A percentile compares a stretch with the other conserved stretches of the same genome.
Evolutionary conservation across 1,140 invertebrate genomes (phyloP).

Genomic region (Orussus abietinus): DNA sequence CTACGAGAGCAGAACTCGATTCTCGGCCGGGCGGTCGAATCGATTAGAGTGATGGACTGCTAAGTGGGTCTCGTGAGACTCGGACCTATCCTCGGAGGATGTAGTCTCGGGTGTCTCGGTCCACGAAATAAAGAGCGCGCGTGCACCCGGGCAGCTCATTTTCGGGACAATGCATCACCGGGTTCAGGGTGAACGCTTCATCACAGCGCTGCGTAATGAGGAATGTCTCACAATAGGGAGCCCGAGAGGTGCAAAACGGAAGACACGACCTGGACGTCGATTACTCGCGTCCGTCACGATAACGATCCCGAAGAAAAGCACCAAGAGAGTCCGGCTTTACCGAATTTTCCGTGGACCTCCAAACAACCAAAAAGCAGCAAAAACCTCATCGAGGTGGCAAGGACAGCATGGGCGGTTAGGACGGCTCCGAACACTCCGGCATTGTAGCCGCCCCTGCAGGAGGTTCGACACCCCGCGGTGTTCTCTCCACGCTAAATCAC

Average conservation of each 20-base stretch:
- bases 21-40: constrained; percentile 29
- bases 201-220: constrained; percentile 26
- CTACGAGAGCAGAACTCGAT: constrained; percentile 32
- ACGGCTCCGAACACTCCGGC: too few relatives aligned
- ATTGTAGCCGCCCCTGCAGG: constrained; percentile 24
- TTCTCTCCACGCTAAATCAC: constrained; percentile 30
- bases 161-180: constrained; percentile 30
- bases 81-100: background rate
- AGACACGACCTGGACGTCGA: too few relatives aligned
- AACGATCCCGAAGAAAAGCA: too few relatives aligned
- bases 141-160: constrained; percentile 25
- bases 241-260: constrained; percentile 3
- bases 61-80: constrained; percentile 12
- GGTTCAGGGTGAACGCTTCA: constrained; percentile 22
- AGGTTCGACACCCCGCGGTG: constrained; percentile 27
- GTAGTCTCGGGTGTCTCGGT: background rate
- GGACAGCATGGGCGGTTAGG: too few relatives aligned
- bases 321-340: background rate
- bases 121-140: constrained; percentile 5
- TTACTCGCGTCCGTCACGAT: too few relatives aligned
- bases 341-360: too few relatives aligned
- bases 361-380: too few relatives aligned
- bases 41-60: constrained; percentile 40
- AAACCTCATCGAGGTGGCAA: too few relatives aligned
- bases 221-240: too few relatives aligned